A percentile compares a stretch with the other conserved stretches of the same genome.
Evolutionary conservation across 2,797 vertebrate species (phyloP).

Genomic region (Karalla daura): DNA sequence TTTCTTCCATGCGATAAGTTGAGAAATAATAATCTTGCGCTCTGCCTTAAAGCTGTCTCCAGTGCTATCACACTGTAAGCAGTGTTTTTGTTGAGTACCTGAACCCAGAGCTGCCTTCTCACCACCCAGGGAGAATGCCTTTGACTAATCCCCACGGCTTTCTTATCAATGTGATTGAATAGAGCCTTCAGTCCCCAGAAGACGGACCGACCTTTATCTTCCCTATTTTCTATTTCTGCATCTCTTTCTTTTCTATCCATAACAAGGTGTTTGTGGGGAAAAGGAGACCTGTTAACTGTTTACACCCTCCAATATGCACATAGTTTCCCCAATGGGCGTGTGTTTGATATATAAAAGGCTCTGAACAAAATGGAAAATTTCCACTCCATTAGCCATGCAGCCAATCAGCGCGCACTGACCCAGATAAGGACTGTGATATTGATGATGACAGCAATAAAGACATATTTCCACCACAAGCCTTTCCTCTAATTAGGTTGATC

Average conservation of each 20-base stretch:
- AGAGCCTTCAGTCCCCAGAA: slow-evolving; percentile 66
- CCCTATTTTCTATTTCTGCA: slow-evolving; percentile 64
- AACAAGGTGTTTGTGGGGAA: slow-evolving; percentile 59
- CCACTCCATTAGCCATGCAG: slow-evolving; percentile 75
- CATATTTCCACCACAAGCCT: slow-evolving; percentile 71
- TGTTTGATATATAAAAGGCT: slow-evolving; percentile 71
- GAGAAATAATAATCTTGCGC: slow-evolving; percentile 66
- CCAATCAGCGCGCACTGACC: slow-evolving; percentile 78
- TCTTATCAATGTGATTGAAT: slow-evolving; percentile 78
- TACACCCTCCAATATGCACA: slow-evolving; percentile 43
- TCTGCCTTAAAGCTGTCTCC: slow-evolving; percentile 57
- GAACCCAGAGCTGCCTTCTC: slow-evolving; percentile 57
- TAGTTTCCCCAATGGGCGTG: slow-evolving; percentile 50
- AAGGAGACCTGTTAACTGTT: slow-evolving; percentile 68
- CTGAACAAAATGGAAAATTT: slow-evolving; percentile 74
- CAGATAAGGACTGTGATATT: slow-evolving; percentile 78
- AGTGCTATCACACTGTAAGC: slow-evolving; percentile 62
- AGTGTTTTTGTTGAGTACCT: slow-evolving; percentile 62
- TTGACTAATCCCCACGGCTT: slow-evolving; percentile 71
- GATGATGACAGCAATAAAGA: slow-evolving; percentile 81
- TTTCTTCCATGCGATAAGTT: slow-evolving; percentile 51
- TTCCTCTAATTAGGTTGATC: slow-evolving; percentile 77
- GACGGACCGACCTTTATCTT: slow-evolving; percentile 70
- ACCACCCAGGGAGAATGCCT: slow-evolving; percentile 68
- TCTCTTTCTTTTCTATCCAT: slow-evolving; percentile 51